These are phyloP conservation scores for Apostichopus japonicus DNA, from an alignment of 35 echinoderm and acorn worm genomes.

Conservation along the genomic window DNA sequence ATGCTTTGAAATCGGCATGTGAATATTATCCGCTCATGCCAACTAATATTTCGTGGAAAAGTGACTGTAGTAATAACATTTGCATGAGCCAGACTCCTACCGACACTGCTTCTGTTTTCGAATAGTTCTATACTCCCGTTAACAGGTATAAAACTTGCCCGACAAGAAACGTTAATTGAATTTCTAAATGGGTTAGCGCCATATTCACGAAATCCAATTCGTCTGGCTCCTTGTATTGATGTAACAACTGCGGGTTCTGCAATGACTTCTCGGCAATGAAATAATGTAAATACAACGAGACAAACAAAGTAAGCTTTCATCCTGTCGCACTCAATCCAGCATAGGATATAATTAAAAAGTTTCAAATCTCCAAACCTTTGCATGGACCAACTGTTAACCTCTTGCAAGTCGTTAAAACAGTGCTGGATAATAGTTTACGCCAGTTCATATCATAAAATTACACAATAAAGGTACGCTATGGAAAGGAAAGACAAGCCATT, in stretches of 20 bases:
- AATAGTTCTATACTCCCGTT: background rate
- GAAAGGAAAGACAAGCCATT: no score
- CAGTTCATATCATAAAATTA: no score
- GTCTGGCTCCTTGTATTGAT: background rate
- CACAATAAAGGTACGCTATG: no score
- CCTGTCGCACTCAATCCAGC: no score
- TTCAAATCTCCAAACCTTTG: no score
- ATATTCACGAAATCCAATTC: background rate
- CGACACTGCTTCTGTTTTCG: background rate
- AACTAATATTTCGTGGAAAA: background rate
- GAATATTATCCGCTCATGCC: background rate
- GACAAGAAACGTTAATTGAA: background rate
- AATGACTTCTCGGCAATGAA: background rate
- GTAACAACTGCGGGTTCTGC: background rate
- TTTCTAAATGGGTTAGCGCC: background rate
- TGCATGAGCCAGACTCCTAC: background rate
- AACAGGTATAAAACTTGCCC: background rate
- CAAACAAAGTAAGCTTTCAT: no score
- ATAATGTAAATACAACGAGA: background rate
- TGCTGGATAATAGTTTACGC: no score
- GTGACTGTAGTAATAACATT: no score
- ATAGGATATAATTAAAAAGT: no score
- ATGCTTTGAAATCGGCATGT: background rate
- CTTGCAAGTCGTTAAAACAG: no score
- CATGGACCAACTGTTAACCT: no score